phyloP scores from a whole-genome alignment of 2,113 vertebrate genomes.

The Cranoglanis bouderius region DNA sequence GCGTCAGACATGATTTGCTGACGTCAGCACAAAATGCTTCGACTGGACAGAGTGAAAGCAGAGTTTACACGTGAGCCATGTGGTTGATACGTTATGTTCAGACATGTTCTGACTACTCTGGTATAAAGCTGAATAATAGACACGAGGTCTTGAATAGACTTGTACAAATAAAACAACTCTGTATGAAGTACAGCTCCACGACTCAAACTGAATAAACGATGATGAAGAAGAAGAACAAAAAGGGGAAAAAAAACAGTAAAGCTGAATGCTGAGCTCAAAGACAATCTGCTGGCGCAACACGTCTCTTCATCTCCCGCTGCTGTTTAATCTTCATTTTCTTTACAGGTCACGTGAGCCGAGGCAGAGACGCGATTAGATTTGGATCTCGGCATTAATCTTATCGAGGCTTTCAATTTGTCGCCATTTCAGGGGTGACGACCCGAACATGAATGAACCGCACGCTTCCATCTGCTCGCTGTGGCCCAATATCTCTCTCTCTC shows the following conservation, averaged over 20 bases:
- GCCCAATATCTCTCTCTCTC: background rate
- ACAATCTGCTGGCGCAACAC: slow-evolving; percentile 37
- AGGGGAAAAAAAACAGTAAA: background rate
- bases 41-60: background rate
- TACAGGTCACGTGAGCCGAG: slow-evolving; percentile 28
- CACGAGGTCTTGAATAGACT: background rate
- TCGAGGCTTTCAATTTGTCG: slow-evolving; percentile 38
- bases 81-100: background rate
- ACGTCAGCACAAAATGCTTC: background rate
- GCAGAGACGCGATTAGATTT: slow-evolving; percentile 47
- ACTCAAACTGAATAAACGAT: background rate
- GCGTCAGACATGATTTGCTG: background rate
- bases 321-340: slow-evolving; percentile 62
- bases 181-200: background rate
- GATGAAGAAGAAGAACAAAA: background rate
- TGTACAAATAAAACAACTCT: background rate
- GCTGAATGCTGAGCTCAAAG: background rate
- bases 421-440: slow-evolving; percentile 33
- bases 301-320: slow-evolving; percentile 34
- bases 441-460: slow-evolving; percentile 35
- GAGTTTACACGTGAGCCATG: background rate
- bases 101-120: background rate
- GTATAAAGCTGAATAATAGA: background rate
- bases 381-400: slow-evolving; percentile 58
- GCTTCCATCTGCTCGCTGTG: slow-evolving; percentile 46